A percentile compares a stretch with the other conserved stretches of the same genome.
Conservation (phyloP, 2,113 vertebrate species). For the Burhinus oedicnemus region DNA sequence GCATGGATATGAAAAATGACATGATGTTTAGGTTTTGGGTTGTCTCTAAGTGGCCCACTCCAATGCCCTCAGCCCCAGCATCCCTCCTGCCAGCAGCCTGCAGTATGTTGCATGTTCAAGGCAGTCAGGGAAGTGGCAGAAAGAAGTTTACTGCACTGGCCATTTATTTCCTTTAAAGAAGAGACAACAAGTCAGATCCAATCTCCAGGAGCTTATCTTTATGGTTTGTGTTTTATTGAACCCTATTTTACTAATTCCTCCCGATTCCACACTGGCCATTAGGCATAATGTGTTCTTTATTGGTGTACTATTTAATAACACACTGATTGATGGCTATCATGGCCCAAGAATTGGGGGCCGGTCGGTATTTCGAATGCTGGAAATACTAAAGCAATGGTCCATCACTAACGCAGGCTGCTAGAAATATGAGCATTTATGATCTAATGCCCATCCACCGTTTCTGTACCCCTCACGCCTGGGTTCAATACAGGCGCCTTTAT, state of each 20-base stretch:
- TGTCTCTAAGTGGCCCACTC: not conserved
- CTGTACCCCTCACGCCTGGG: not conserved
- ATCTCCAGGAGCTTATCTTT: constrained; percentile 76
- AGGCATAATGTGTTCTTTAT: constrained; percentile 72
- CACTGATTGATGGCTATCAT: constrained; percentile 56
- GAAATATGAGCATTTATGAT: not conserved
- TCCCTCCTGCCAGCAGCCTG: not conserved
- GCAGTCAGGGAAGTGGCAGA: not conserved
- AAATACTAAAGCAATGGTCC: constrained; percentile 17
- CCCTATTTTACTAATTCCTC: constrained; percentile 73
- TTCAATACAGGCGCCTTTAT: not conserved
- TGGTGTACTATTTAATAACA: constrained; percentile 63
- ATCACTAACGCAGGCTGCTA: not conserved
- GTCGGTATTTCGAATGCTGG: not conserved
- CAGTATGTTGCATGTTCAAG: not conserved
- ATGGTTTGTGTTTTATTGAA: constrained; percentile 72
- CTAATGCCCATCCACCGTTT: not conserved
- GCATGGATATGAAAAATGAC: not conserved
- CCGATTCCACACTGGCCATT: constrained; percentile 55
- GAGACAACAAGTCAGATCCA: constrained; percentile 59
- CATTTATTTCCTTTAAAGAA: constrained; percentile 51
- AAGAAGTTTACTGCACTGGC: not conserved
- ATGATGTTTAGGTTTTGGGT: not conserved
- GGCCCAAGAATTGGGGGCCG: not conserved
- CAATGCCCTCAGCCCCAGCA: not conserved